Percentiles rank a stretch among this genome's conserved stretches.
phyloP scores from a whole-genome alignment of 2,888 invertebrate species.

The Cantharis nigra region DNA sequence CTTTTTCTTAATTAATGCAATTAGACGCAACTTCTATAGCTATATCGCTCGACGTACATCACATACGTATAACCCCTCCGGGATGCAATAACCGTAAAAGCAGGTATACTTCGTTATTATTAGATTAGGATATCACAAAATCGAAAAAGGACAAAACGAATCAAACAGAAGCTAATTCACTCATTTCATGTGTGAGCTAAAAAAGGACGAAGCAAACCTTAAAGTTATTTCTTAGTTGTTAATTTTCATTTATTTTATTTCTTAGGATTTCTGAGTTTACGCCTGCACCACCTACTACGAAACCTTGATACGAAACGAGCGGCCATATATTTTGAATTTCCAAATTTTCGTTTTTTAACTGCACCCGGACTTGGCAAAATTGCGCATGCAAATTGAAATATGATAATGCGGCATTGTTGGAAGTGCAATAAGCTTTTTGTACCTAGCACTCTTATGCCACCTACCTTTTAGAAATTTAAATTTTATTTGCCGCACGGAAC shows the following conservation, averaged over 20 bases:
- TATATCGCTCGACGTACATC: neutral
- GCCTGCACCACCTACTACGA: slow-evolving; percentile 20
- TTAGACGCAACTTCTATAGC: neutral
- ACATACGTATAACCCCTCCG: neutral
- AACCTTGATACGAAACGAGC: slow-evolving; percentile 8
- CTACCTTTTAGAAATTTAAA: neutral
- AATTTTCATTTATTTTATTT: slow-evolving; percentile 32
- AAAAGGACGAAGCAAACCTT: slow-evolving; percentile 14
- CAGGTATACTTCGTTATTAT: neutral
- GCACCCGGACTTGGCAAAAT: neutral
- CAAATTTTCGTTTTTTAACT: neutral
- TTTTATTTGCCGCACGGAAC: slow-evolving; percentile 9
- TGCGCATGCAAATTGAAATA: neutral
- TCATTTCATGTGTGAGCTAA: slow-evolving; percentile 24
- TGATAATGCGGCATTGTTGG: neutral
- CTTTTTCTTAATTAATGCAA: neutral
- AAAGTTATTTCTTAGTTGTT: slow-evolving; percentile 29
- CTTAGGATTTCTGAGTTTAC: slow-evolving; percentile 28
- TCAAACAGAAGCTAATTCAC: slow-evolving; percentile 24
- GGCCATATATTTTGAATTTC: slow-evolving; percentile 1
- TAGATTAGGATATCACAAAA: slow-evolving; percentile 11
- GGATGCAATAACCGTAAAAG: neutral
- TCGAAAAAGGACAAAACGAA: slow-evolving; percentile 6
- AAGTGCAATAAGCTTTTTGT: neutral
- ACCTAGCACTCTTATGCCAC: neutral